A percentile compares a stretch with the other conserved stretches of the same genome.
Evolutionary conservation across 2,888 invertebrate genomes (phyloP).

Genomic region (Neoaliturus tenellus): DNA sequence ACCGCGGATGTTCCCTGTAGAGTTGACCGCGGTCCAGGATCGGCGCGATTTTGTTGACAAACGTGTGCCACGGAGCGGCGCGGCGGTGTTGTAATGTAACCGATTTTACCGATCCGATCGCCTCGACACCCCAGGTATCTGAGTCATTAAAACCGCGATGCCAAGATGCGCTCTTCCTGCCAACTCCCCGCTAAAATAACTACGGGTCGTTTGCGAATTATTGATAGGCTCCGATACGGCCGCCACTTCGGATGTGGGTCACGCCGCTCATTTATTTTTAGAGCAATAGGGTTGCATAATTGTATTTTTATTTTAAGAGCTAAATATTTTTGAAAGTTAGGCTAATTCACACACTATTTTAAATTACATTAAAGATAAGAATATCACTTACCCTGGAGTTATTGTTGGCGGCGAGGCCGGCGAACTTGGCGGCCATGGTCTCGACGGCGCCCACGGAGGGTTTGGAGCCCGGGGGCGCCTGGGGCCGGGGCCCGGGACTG

Average conservation of each 20-base stretch:
- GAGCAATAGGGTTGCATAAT: background rate
- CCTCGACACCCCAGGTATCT: slow-evolving; percentile 1
- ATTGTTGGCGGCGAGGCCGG: slow-evolving; percentile 50
- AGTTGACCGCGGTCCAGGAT: slow-evolving; percentile 1
- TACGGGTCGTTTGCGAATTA: slow-evolving; percentile 21
- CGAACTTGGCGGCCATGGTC: slow-evolving; percentile 57
- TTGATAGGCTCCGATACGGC: slow-evolving; percentile 5
- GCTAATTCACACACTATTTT: background rate
- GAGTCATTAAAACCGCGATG: slow-evolving; percentile 38
- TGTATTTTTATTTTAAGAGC: background rate
- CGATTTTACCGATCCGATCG: slow-evolving; percentile 35
- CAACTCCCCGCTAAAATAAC: slow-evolving; percentile 18
- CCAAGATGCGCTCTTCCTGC: background rate
- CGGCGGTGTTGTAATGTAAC: slow-evolving; percentile 26
- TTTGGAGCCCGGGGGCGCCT: background rate
- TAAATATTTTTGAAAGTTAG: too few relatives aligned
- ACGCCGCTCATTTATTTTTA: background rate
- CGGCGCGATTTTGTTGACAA: slow-evolving; percentile 41
- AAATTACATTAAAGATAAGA: background rate
- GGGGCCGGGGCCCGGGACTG: slow-evolving; percentile 57
- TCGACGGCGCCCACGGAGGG: slow-evolving; percentile 57
- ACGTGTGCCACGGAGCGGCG: background rate
- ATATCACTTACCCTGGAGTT: slow-evolving; percentile 57
- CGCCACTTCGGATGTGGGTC: background rate
- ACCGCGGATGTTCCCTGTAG: slow-evolving; percentile 6